Percentiles rank a stretch among this genome's conserved stretches.
These are phyloP conservation scores for Atrichornis clamosus DNA, from an alignment of 2,113 vertebrate species.

Conservation along the genomic window DNA sequence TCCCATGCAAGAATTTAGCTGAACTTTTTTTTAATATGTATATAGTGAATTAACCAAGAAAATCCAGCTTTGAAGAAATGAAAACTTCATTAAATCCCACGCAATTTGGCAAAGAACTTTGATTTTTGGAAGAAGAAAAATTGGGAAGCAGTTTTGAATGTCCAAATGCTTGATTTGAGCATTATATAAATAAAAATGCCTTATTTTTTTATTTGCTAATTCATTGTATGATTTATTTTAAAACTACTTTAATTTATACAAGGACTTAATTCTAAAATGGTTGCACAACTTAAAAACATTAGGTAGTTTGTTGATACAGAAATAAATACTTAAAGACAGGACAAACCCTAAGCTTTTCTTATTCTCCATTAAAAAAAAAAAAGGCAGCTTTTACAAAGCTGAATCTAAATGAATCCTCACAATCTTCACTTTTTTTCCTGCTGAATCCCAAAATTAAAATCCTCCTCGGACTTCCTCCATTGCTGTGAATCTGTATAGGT, in stretches of 20 bases:
- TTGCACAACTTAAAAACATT: accelerated
- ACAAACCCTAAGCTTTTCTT: neutral
- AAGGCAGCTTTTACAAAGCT: neutral
- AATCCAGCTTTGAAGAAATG: neutral
- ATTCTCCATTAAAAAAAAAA: neutral
- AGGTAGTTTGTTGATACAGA: neutral
- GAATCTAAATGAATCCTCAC: neutral
- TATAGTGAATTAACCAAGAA: neutral
- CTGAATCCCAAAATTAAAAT: neutral
- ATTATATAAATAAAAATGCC: neutral
- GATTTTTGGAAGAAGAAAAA: neutral
- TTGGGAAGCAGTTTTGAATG: neutral
- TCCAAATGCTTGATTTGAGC: neutral
- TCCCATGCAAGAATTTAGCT: neutral
- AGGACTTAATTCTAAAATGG: neutral
- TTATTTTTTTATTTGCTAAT: neutral
- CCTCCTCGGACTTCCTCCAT: neutral
- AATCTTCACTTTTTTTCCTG: neutral
- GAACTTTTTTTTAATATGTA: neutral
- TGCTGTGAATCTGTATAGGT: neutral
- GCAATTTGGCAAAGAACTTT: neutral
- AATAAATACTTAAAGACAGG: neutral
- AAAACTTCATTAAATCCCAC: neutral
- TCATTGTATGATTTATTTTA: neutral
- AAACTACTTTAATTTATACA: neutral